These are phyloP conservation scores for Machimus rusticus DNA, from an alignment of 2,888 invertebrate species.

Conservation along the genomic window DNA sequence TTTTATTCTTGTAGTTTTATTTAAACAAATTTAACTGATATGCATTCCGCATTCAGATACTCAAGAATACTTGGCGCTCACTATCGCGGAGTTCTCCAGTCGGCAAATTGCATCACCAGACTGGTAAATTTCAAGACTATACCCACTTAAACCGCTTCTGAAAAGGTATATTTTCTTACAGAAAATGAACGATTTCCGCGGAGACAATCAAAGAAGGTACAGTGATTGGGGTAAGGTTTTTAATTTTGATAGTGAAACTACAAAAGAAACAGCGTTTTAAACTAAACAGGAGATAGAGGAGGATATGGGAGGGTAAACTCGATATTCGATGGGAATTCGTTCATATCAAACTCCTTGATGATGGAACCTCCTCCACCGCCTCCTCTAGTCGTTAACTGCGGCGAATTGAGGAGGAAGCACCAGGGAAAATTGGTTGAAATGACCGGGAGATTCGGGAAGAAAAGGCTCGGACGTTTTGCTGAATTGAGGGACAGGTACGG, in stretches of 20 bases:
- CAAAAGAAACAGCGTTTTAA: not conserved
- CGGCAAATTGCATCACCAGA: not conserved
- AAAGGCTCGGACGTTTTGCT: constrained; percentile 68
- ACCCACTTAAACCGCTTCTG: not conserved
- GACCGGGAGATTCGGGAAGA: constrained; percentile 70
- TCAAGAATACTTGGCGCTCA: not conserved
- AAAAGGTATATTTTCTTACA: not conserved
- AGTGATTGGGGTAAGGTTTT: not conserved
- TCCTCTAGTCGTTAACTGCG: constrained; percentile 65
- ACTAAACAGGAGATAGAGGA: not conserved
- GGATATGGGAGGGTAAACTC: not conserved
- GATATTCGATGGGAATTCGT: not conserved
- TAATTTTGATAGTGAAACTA: not conserved
- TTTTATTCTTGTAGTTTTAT: not conserved
- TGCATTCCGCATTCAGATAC: constrained; percentile 15
- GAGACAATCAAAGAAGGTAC: not conserved
- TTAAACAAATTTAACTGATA: not conserved
- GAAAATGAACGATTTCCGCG: not conserved
- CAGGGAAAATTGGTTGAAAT: constrained; percentile 67
- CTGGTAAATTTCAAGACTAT: not conserved
- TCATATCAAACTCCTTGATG: constrained; percentile 50
- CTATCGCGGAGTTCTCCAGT: not conserved
- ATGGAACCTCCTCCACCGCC: constrained; percentile 61
- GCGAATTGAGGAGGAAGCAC: constrained; percentile 66
- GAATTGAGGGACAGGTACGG: constrained; percentile 71